Conservation (phyloP, 2,113 vertebrate genomes). For the Neodontobutis hainanensis region DNA sequence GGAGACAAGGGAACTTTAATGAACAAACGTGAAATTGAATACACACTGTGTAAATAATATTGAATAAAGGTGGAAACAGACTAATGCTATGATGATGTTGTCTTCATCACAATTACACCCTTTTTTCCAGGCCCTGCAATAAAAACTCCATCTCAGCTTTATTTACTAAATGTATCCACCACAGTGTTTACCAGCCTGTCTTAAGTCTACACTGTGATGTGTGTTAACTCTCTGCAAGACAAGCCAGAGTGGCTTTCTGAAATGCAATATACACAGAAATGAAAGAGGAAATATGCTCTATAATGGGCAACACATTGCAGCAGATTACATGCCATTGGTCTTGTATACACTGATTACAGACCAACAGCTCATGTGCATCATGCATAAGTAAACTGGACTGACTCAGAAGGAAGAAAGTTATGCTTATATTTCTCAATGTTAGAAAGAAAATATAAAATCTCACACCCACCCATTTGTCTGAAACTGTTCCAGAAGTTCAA, state of each 20-base stretch:
- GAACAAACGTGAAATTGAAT: conserved; percentile 27
- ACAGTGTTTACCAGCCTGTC: conserved; percentile 46
- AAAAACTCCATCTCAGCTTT: conserved; percentile 55
- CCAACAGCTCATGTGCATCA: conserved; percentile 22
- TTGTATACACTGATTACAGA: conserved; percentile 60
- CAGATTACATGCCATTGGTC: conserved; percentile 45
- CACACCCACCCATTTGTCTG: background rate
- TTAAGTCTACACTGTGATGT: conserved; percentile 24
- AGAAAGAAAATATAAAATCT: background rate
- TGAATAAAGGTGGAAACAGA: conserved; percentile 18
- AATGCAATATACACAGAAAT: conserved; percentile 52
- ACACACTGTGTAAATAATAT: conserved; percentile 12
- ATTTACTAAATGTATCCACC: conserved; percentile 54
- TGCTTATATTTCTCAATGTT: background rate
- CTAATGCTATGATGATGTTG: conserved; percentile 24
- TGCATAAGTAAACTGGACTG: conserved; percentile 44
- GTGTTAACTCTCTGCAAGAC: conserved; percentile 32
- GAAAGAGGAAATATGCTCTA: conserved; percentile 38
- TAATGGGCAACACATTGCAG: conserved; percentile 38
- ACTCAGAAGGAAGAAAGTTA: conserved; percentile 28
- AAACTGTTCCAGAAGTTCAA: background rate
- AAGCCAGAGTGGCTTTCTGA: conserved; percentile 39
- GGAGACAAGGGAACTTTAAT: conserved; percentile 35
- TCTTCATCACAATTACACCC: conserved; percentile 47
- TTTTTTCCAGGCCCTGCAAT: conserved; percentile 41